Evolutionary conservation across 1,140 invertebrate genomes (phyloP), one percentile per base, ranked within the genome.

Genomic region (Cyclargus thomasi): DNA sequence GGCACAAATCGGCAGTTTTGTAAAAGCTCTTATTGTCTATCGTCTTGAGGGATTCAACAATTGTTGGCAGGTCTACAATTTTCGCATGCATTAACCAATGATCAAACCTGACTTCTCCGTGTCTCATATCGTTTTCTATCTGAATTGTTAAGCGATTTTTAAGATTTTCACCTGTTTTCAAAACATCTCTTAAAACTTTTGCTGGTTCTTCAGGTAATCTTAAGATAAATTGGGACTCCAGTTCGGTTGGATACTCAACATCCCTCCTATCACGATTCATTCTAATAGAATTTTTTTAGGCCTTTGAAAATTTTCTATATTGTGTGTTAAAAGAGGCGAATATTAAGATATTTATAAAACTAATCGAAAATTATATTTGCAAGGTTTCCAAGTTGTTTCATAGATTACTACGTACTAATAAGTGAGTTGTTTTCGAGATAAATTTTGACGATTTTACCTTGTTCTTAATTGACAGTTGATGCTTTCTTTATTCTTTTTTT

Each of bases 11-110:
- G 0, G 97, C 97, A 21, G 97, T 98, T 92, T 99, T 99, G 81
- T 99, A 99, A 75, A 99, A 97, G 81, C 96, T 98, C 90, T 99
- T 99, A 67, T 93, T 95, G 79, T 99, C 98, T 66, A 99, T 97
- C 10, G 97, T 99, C 92, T 99, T 99, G 23, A 97, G 91, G 2
- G 97, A 97, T 90, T 99, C 98, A 53, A 99, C 94, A 14, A 99
- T 94, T 21, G 97, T 97, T 5, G 98, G 98, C 16, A 99, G 86
- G 91, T 99, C 98, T 1, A 99, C 94, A 23, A 98, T 94, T 92
- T 98, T 98, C 1, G 95, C 93, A 86, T 96, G 94, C 73, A 98
- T 92, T 23, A 96, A 81, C 93, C 96, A 97, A 74, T 97, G 94
- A 84, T 99, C 97, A 74, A 99, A 94, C 71, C 95, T 93, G 16